A percentile compares a stretch with the other conserved stretches of the same genome.
Conservation (phyloP, 2,113 vertebrate species). For the Apaloderma vittatum region DNA sequence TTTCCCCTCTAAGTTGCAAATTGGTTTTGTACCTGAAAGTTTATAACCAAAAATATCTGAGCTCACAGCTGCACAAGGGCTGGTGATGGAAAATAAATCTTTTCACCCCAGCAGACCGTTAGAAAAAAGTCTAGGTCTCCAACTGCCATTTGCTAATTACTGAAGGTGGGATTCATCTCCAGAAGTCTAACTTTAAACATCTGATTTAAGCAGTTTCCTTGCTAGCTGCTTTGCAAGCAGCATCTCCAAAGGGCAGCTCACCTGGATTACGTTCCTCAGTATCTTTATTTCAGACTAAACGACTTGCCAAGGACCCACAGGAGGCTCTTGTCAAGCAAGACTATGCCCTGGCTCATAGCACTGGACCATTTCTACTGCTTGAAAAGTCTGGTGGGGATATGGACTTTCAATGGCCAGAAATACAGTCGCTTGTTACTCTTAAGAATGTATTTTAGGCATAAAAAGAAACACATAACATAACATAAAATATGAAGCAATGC, state of each 20-base stretch:
- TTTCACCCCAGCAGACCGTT: neutral
- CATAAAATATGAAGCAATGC: neutral
- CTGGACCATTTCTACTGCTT: neutral
- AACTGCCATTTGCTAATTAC: neutral
- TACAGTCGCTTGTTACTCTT: accelerated
- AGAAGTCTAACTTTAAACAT: neutral
- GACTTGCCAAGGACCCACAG: neutral
- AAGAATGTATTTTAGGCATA: neutral
- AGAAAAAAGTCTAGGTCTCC: neutral
- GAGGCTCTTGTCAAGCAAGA: neutral
- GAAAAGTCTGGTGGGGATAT: neutral
- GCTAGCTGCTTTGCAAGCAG: neutral
- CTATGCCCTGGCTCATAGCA: neutral
- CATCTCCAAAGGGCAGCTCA: neutral
- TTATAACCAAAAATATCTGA: neutral
- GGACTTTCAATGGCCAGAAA: neutral
- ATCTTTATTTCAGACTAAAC: neutral
- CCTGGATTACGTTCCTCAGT: neutral
- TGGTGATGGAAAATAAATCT: neutral
- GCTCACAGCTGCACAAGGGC: neutral
- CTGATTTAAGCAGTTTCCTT: neutral
- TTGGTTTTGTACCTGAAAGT: slow-evolving; percentile 36
- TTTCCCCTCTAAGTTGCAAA: slow-evolving; percentile 44
- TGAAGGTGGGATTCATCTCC: neutral
- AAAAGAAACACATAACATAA: neutral